phyloP scores from a whole-genome alignment of 2,888 invertebrate genomes.

The Limnephilus rhombicus region DNA sequence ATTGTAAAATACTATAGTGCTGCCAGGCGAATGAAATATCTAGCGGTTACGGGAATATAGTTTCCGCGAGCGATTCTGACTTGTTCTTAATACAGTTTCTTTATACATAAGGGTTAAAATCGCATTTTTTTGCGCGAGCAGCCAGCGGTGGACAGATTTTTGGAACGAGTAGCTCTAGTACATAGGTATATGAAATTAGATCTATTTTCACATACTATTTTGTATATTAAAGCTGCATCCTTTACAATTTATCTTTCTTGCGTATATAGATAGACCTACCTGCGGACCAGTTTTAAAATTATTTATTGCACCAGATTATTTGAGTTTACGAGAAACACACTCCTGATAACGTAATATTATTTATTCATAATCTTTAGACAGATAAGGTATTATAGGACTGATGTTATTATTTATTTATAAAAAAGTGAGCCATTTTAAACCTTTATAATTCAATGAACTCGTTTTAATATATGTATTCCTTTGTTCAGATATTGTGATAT shows the following conservation, averaged over 20 bases:
- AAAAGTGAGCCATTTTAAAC: neutral
- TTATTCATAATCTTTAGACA: neutral
- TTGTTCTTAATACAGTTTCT: no score
- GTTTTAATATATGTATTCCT: neutral
- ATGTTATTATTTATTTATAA: neutral
- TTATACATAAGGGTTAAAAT: no score
- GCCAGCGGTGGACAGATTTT: no score
- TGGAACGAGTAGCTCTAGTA: no score
- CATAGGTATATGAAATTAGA: no score
- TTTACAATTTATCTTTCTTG: neutral
- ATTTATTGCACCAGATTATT: neutral
- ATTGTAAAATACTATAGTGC: no score
- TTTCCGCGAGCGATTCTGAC: no score
- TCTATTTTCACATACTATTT: neutral
- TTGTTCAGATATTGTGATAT: neutral
- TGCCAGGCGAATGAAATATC: no score
- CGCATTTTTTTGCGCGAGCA: no score
- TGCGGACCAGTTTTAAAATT: neutral
- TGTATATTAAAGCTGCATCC: neutral
- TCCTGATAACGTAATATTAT: neutral
- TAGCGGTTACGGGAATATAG: no score
- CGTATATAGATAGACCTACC: neutral
- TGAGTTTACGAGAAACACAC: neutral
- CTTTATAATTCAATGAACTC: neutral
- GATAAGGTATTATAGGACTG: neutral